These are phyloP conservation scores for Rhorus exstirpatorius DNA, from an alignment of 2,888 invertebrate genomes.

Conservation along the genomic window DNA sequence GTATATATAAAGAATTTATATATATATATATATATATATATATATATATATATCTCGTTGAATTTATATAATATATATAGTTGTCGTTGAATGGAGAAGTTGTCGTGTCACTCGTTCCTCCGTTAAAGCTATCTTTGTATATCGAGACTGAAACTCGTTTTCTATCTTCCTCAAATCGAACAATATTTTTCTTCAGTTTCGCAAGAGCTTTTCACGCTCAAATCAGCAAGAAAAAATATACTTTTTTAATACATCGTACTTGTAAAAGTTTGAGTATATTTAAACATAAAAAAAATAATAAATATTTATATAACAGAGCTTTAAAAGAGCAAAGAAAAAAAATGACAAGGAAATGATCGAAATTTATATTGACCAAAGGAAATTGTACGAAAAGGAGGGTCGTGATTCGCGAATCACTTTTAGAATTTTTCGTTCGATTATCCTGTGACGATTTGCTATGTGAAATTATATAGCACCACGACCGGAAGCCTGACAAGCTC, in stretches of 20 bases:
- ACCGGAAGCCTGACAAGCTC: no score
- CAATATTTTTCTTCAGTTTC: conserved; percentile 9
- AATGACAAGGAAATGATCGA: neutral
- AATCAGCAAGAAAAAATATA: conserved; percentile 8
- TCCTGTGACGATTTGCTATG: no score
- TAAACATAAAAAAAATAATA: neutral
- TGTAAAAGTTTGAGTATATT: neutral
- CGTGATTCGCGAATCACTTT: conserved; percentile 10
- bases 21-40: conserved; percentile 24
- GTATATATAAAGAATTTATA: conserved; percentile 10
- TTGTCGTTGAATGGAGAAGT: conserved; percentile 40
- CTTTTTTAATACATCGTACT: conserved; percentile 16
- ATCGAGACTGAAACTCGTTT: conserved; percentile 23
- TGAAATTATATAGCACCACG: no score
- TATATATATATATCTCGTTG: no score
- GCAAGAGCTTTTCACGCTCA: neutral
- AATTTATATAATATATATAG: neutral
- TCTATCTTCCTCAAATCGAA: neutral
- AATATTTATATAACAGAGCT: neutral
- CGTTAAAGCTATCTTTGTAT: conserved; percentile 36
- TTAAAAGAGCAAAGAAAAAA: neutral
- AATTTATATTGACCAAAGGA: neutral
- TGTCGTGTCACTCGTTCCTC: conserved; percentile 42
- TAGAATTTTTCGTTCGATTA: neutral
- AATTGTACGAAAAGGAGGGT: neutral